Base-by-base conservation (phyloP, 53 echinoderm and acorn worm genomes). In the Paracentrotus lividus region DNA sequence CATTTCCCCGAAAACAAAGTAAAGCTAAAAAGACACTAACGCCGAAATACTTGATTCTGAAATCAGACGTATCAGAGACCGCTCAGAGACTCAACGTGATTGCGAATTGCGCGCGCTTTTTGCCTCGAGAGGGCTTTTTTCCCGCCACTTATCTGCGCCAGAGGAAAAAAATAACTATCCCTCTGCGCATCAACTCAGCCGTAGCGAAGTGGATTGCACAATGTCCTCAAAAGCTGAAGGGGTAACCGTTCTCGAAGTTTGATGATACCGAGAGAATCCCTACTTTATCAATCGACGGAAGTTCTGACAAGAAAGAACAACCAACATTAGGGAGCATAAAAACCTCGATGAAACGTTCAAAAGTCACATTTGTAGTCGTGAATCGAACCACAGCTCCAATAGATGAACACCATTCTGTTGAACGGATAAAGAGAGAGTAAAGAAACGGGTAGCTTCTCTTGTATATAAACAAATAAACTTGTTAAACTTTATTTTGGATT, bases 141-240 rank as follows among this genome's bases (percentile, higher is more conserved):
- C 90, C 47, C 47, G 81, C 81, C 81, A 81, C 81, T 81, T 81
- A 15, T 81, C 81, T 81, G 81, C 90, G 90, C 90, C 90, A 42
- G 23, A 89, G 44, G 86, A 16, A 36, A 40, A n/a, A 88, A 65
- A 57, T 64, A 56, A 59, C 44, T 44, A 42, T 89, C 90, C 90
- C 90, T 42, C 90, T 61, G 90, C 90, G 90, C 64, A 61, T 59
- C 26, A 89, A 24, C 43, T 89, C 90, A 89, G 65, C 90, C 64
- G 65, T 61, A n/a, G 24, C 21, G n/a, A 59, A 89, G 90, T 89
- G 60, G 90, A 89, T 44, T 40, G 65, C 36, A 66, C 57, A 40
- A 43, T 26, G 87, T 81, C 81, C 81, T 81, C 33, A 47, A 45
- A 76, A 81, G n/a, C 81, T 47, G 47, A 81, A 47, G 81, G 78